A percentile compares a stretch with the other conserved stretches of the same genome.
Evolutionary conservation across 2,113 vertebrate species (phyloP).

Genomic region (Sciurus niger): DNA sequence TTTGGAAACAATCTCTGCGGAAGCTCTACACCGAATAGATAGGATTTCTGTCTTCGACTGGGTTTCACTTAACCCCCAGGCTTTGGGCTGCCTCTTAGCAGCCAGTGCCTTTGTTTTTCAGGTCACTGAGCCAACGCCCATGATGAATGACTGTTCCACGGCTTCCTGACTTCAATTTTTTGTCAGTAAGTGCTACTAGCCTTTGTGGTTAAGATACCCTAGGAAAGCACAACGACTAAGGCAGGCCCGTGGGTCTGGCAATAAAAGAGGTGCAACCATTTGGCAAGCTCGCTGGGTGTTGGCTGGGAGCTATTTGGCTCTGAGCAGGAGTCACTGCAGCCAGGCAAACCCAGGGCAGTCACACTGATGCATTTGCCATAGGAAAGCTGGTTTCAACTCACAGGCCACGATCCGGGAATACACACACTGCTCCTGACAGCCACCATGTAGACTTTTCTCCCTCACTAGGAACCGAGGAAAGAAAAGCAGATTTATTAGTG

Average conservation of each 20-base stretch:
- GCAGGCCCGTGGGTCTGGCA: conserved; percentile 25
- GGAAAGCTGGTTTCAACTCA: background rate
- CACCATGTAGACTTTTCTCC: background rate
- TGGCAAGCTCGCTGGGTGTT: background rate
- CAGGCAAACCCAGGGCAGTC: background rate
- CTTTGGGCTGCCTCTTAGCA: conserved; percentile 1
- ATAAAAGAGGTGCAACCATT: conserved; percentile 29
- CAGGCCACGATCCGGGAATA: background rate
- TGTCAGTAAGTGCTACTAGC: conserved; percentile 75
- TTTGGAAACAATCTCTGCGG: background rate
- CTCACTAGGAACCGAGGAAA: background rate
- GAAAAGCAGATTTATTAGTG: background rate
- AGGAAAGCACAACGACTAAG: conserved; percentile 35
- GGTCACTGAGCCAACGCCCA: conserved; percentile 74
- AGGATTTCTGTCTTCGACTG: background rate
- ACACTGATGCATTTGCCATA: background rate
- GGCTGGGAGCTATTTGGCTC: conserved; percentile 16
- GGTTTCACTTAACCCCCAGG: conserved; percentile 43
- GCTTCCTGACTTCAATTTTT: conserved; percentile 81
- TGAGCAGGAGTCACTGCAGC: background rate
- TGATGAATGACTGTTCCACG: conserved; percentile 81
- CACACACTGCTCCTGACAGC: background rate
- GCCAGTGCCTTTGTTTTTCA: conserved; percentile 35
- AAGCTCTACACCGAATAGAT: background rate
- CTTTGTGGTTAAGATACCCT: conserved; percentile 77